A percentile compares a stretch with the other conserved stretches of the same genome.
Conservation (phyloP, 2,113 vertebrate genomes). For the Protobothrops flavoviridis region DNA sequence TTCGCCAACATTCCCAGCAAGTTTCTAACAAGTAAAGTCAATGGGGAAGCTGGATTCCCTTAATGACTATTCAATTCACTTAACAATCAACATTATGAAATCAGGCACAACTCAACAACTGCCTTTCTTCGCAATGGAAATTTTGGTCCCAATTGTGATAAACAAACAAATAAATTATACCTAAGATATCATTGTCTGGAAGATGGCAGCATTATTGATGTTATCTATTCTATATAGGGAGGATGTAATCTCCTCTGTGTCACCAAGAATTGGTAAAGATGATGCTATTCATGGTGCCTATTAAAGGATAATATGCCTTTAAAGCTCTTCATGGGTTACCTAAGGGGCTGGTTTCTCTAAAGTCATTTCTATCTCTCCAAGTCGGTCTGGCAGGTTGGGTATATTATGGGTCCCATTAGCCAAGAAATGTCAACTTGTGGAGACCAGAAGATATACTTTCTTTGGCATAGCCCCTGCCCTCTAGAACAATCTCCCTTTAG, state of each 20-base stretch:
- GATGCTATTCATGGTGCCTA: neutral
- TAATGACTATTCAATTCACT: neutral
- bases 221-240: neutral
- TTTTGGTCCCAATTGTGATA: neutral
- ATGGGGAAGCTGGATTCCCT: neutral
- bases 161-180: neutral
- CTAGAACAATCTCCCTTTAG: neutral
- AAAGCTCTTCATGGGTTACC: neutral
- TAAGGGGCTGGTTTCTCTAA: neutral
- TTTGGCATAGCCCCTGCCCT: neutral
- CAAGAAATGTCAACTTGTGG: neutral
- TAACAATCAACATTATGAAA: neutral
- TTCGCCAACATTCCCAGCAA: neutral
- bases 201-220: neutral
- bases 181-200: neutral
- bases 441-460: too few species aligned
- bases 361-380: neutral
- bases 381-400: neutral
- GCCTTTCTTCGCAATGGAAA: too few species aligned
- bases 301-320: neutral
- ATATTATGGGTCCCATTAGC: neutral
- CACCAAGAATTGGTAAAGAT: neutral
- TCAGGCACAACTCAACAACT: neutral
- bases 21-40: neutral
- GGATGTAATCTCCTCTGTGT: neutral